These are phyloP conservation scores for Helicoverpa zea DNA, from an alignment of 1,140 invertebrate genomes.

Conservation along the genomic window DNA sequence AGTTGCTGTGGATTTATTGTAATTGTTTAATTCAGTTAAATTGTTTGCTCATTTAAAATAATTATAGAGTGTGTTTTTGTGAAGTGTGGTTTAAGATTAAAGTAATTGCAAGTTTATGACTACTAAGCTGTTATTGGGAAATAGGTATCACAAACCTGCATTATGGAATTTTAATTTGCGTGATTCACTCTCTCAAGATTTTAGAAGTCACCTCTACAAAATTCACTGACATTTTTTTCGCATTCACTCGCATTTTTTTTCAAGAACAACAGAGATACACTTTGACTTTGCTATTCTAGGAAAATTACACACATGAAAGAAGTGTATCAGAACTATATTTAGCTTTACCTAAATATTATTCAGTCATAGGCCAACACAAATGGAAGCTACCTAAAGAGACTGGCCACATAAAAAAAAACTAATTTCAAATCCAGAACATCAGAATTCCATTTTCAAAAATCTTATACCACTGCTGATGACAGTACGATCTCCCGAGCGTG, in stretches of 20 bases:
- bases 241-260: background rate
- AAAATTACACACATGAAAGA: too few relatives aligned
- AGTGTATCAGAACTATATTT: too few relatives aligned
- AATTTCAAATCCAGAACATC: background rate
- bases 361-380: too few relatives aligned
- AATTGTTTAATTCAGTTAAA: background rate
- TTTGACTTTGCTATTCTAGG: background rate
- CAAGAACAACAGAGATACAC: background rate
- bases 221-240: background rate
- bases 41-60: background rate
- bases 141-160: background rate
- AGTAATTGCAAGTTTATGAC: too few relatives aligned
- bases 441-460: slow-evolving; percentile 26
- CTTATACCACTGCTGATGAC: background rate
- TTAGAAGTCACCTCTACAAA: background rate
- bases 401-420: background rate
- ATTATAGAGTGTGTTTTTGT: background rate
- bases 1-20: background rate
- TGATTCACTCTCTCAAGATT: background rate
- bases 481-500: slow-evolving; percentile 34
- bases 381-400: background rate
- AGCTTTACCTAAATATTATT: too few relatives aligned
- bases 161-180: background rate
- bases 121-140: background rate
- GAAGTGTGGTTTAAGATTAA: background rate